Evolutionary conservation across 92 coral and sea anemone species (phyloP).

Genomic region (Bergia sp.): DNA sequence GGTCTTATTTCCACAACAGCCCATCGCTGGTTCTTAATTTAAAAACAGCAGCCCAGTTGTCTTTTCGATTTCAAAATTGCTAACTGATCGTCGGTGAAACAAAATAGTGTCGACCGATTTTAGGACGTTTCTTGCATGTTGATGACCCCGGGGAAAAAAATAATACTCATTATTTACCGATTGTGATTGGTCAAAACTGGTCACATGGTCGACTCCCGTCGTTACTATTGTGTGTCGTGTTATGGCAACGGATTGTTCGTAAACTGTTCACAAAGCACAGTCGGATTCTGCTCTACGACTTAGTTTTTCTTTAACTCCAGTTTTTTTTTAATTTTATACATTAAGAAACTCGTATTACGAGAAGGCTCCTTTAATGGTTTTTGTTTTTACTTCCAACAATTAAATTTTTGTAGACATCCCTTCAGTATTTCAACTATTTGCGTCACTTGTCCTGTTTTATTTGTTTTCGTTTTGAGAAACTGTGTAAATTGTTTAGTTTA

Average conservation of each 20-base stretch:
- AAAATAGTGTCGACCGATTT: constrained; percentile 8
- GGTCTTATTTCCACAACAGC: constrained; percentile 95
- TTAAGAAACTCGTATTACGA: too few species aligned
- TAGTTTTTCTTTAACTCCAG: background rate
- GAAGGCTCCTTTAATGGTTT: too few species aligned
- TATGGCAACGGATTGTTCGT: background rate
- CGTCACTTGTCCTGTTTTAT: too few species aligned
- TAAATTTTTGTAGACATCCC: too few species aligned
- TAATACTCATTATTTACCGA: background rate
- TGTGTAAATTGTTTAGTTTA: too few species aligned
- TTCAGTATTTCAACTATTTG: too few species aligned
- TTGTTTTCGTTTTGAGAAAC: too few species aligned
- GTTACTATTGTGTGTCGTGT: background rate
- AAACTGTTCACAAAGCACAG: background rate
- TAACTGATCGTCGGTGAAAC: constrained; percentile 14
- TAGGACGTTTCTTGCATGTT: constrained; percentile 1
- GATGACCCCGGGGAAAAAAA: constrained; percentile 5
- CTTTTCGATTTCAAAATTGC: background rate
- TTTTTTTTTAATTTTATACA: too few species aligned
- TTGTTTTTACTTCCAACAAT: too few species aligned
- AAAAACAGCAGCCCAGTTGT: background rate
- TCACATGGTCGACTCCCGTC: constrained; percentile 21
- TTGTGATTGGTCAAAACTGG: constrained; percentile 16
- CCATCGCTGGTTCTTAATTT: constrained; percentile 61
- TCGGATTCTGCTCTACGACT: background rate